Evolutionary conservation across 2,888 invertebrate genomes (phyloP).

Genomic region (Lomographa bimaculata): DNA sequence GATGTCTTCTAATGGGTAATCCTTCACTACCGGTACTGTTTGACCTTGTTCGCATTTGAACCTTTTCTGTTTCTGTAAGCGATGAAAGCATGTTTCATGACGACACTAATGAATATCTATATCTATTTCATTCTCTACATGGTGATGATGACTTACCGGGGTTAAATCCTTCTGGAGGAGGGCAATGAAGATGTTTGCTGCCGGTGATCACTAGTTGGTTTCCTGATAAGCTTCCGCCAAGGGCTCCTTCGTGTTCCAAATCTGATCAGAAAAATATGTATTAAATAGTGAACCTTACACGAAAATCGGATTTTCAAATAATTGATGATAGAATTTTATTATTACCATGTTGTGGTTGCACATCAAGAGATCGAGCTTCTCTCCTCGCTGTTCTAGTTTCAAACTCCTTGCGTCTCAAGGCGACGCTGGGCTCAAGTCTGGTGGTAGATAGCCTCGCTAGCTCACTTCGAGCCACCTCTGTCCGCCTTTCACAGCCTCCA

Average conservation of each 20-base stretch:
- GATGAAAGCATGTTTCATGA: conserved; percentile 31
- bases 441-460: conserved; percentile 86
- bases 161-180: conserved; percentile 86
- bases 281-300: background rate
- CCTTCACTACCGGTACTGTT: conserved; percentile 83
- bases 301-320: background rate
- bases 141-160: conserved; percentile 55
- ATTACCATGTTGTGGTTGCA: conserved; percentile 73
- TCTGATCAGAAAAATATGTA: conserved; percentile 47
- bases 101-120: conserved; percentile 30
- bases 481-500: conserved; percentile 85
- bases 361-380: conserved; percentile 74
- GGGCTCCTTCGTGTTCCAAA: conserved; percentile 71
- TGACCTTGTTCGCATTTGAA: conserved; percentile 82
- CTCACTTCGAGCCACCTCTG: conserved; percentile 87
- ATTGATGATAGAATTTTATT: background rate
- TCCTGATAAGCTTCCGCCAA: conserved; percentile 86
- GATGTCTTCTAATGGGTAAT: conserved; percentile 83
- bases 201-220: conserved; percentile 91
- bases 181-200: conserved; percentile 91
- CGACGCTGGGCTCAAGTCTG: conserved; percentile 89
- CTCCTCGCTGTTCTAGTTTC: conserved; percentile 81
- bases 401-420: conserved; percentile 88
- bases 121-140: conserved; percentile 12
- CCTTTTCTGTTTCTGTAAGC: conserved; percentile 76